phyloP scores from a whole-genome alignment of 2,113 vertebrate species.

The Cinclus cinclus region DNA sequence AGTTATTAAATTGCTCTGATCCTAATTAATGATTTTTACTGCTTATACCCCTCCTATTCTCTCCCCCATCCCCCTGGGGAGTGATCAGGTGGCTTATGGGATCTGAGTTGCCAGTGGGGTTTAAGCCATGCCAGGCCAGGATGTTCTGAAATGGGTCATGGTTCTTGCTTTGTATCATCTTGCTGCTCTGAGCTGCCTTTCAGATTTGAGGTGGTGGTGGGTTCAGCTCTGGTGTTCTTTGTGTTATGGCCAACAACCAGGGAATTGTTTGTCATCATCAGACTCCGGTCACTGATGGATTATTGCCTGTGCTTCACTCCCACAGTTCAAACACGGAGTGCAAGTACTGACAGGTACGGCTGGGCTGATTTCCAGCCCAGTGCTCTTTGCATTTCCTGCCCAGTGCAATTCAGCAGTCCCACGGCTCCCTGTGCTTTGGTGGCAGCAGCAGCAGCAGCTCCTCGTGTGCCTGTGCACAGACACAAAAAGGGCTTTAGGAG shows the following conservation, averaged over 20 bases:
- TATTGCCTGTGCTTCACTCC: neutral
- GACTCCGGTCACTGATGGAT: neutral
- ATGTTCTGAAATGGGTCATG: neutral
- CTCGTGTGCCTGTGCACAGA: neutral
- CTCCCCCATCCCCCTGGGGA: neutral
- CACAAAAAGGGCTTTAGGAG: neutral
- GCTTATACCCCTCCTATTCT: neutral
- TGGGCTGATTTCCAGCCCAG: neutral
- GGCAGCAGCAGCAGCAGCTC: neutral
- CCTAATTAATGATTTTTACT: rapidly evolving
- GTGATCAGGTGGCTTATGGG: neutral
- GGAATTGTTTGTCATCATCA: neutral
- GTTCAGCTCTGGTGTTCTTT: neutral
- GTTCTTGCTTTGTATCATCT: neutral
- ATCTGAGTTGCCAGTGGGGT: neutral
- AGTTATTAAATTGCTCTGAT: neutral
- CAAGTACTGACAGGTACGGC: neutral
- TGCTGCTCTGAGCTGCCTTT: neutral
- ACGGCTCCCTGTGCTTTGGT: neutral
- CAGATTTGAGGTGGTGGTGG: neutral
- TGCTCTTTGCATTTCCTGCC: neutral
- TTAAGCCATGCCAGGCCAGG: neutral
- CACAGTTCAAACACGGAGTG: neutral
- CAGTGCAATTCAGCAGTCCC: neutral
- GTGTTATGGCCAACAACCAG: neutral